These are phyloP conservation scores for Ruditapes philippinarum DNA, from an alignment of 1,140 invertebrate genomes.

Conservation along the genomic window DNA sequence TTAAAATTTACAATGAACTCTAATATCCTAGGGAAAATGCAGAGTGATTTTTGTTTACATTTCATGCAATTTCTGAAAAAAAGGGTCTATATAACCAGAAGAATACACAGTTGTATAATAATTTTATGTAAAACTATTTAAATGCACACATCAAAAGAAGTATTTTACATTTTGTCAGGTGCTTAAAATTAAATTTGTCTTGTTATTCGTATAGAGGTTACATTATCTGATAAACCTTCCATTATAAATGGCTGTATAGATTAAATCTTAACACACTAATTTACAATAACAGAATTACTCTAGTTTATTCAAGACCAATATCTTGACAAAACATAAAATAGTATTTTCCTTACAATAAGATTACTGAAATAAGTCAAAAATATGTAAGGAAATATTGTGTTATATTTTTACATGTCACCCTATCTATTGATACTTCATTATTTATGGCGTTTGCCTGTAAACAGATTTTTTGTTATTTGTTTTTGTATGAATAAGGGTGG, in stretches of 20 bases:
- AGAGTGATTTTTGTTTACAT: no score
- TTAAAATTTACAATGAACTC: no score
- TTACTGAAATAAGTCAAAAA: not conserved
- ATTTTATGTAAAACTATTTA: not conserved
- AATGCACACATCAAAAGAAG: not conserved
- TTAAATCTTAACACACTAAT: not conserved
- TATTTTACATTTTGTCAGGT: not conserved
- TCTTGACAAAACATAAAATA: not conserved
- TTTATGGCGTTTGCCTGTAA: no score
- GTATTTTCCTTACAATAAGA: not conserved
- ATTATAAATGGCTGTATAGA: not conserved
- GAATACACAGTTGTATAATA: no score
- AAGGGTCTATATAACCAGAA: no score
- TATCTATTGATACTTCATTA: no score
- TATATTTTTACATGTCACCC: not conserved
- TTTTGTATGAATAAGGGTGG: no score
- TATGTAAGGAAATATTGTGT: not conserved
- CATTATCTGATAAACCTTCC: conserved; percentile 17
- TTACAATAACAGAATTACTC: conserved; percentile 18
- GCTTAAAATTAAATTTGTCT: not conserved
- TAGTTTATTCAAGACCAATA: not conserved
- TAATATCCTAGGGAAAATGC: no score
- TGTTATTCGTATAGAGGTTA: not conserved
- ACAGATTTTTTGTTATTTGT: no score
- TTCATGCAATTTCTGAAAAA: no score